Evolutionary conservation across 2,888 invertebrate genomes (phyloP).

Genomic region (Ctenicera cuprea): DNA sequence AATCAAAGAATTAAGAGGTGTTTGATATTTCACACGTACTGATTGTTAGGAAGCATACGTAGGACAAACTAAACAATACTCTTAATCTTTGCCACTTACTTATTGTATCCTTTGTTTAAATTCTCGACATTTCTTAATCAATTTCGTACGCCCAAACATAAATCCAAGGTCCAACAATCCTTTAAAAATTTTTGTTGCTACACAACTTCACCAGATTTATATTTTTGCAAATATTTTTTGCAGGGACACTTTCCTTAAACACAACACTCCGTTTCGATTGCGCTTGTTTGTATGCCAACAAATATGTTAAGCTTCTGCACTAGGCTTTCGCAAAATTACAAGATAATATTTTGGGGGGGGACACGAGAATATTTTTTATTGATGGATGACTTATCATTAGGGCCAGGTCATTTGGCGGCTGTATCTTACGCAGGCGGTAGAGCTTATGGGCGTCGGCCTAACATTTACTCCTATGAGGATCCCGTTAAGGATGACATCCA

Average conservation of each 20-base stretch:
- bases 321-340: conserved; percentile 6
- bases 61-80: too few relatives aligned
- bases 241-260: background rate
- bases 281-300: background rate
- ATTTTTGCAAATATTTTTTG: background rate
- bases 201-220: too few relatives aligned
- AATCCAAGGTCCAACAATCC: background rate
- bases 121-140: too few relatives aligned
- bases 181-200: background rate
- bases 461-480: conserved; percentile 77
- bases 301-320: background rate
- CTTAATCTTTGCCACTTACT: too few relatives aligned
- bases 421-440: conserved; percentile 89
- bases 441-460: conserved; percentile 83
- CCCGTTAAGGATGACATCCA: conserved; percentile 91
- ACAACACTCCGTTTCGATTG: background rate
- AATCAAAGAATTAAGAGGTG: too few relatives aligned
- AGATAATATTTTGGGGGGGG: background rate
- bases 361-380: conserved; percentile 1
- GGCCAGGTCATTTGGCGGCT: conserved; percentile 89
- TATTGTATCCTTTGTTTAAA: too few relatives aligned
- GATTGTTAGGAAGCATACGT: too few relatives aligned
- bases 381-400: conserved; percentile 70
- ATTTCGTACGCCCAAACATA: too few relatives aligned
- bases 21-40: too few relatives aligned